Percentiles rank a stretch among this genome's conserved stretches.
phyloP scores from a whole-genome alignment of 2,113 vertebrate species.

The Trichomycterus rosablanca region DNA sequence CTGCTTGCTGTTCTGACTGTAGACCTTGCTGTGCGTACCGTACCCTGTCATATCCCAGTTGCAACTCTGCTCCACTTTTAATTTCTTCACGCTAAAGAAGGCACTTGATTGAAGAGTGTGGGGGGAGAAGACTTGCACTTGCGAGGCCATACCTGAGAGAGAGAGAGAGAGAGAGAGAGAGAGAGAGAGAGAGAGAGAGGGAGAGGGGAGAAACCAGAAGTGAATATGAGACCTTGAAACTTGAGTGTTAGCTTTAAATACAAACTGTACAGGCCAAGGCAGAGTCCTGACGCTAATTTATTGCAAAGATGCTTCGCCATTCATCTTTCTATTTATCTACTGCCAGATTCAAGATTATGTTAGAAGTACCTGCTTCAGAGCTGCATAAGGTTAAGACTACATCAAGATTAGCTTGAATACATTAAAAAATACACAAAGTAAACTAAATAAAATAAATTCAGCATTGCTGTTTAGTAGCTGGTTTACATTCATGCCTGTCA shows the following conservation, averaged over 20 bases:
- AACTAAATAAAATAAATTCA: neutral
- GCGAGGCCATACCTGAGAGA: conserved; percentile 94
- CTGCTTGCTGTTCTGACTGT: conserved; percentile 90
- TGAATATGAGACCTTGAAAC: conserved; percentile 61
- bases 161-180: conserved; percentile 38
- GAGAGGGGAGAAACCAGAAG: conserved; percentile 20
- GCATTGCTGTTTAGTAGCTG: neutral
- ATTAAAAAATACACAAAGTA: neutral
- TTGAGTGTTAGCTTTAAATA: conserved; percentile 64
- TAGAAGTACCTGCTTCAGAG: conserved; percentile 19
- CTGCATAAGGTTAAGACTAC: conserved; percentile 18
- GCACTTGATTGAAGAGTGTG: conserved; percentile 97
- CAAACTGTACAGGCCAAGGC: conserved; percentile 58
- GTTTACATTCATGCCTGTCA: conserved; percentile 19
- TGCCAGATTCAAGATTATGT: conserved; percentile 18
- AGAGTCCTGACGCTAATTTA: conserved; percentile 35
- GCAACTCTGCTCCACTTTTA: conserved; percentile 95
- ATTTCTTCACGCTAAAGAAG: conserved; percentile 99
- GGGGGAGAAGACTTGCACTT: conserved; percentile 97
- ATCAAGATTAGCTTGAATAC: conserved; percentile 9
- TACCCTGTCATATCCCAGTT: conserved; percentile 99
- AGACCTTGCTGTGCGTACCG: conserved; percentile 94
- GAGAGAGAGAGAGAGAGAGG: conserved; percentile 42
- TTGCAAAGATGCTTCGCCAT: conserved; percentile 13
- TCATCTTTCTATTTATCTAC: conserved; percentile 15